These are phyloP conservation scores for Villa cingulata DNA, from an alignment of 2,888 invertebrate species.

Conservation along the genomic window DNA sequence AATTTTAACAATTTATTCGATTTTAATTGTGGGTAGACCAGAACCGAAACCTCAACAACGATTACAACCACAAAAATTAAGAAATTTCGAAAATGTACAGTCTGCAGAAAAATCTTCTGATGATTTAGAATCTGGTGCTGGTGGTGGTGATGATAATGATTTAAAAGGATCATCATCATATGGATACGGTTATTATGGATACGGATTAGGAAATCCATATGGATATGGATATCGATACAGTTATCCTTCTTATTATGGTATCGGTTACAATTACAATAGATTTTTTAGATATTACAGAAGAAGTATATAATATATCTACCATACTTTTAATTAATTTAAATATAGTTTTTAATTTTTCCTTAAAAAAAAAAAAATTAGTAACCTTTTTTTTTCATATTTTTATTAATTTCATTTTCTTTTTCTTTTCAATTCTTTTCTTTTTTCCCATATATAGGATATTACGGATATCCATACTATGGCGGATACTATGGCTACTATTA, in stretches of 20 bases:
- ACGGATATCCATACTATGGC: slow-evolving; percentile 12
- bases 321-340: no score
- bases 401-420: no score
- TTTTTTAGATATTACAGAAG: no score
- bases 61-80: not conserved
- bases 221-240: slow-evolving; percentile 1
- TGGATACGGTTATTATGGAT: slow-evolving; percentile 29
- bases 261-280: no score
- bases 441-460: no score
- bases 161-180: slow-evolving; percentile 27
- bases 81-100: not conserved
- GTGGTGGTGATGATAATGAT: slow-evolving; percentile 23
- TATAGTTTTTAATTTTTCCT: no score
- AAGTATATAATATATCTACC: no score
- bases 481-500: slow-evolving; percentile 22
- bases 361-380: no score
- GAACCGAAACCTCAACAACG: not conserved
- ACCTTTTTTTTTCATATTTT: no score
- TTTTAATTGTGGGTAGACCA: not conserved
- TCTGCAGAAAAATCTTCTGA: no score
- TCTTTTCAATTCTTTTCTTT: no score
- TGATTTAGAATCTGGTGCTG: slow-evolving; percentile 8
- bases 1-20: not conserved
- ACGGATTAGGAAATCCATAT: slow-evolving; percentile 10
- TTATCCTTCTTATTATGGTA: slow-evolving; percentile 13